These are phyloP conservation scores for Panagrolaimus sp. DNA, from an alignment of 1,140 invertebrate genomes.

Conservation along the genomic window DNA sequence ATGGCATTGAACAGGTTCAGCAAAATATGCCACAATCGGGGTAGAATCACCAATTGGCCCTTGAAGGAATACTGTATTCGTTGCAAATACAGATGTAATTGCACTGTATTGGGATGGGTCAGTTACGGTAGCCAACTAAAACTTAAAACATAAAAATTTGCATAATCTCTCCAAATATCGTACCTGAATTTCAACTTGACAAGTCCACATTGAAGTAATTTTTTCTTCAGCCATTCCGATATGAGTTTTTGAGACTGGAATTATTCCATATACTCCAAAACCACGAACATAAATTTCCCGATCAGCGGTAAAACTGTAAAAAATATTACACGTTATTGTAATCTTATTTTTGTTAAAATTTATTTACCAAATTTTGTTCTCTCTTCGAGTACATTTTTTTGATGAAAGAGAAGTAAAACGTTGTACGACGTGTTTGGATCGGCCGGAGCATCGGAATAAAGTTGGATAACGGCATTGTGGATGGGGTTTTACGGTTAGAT, in stretches of 20 bases:
- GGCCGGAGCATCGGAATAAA: constrained; percentile 39
- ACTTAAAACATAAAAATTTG: background rate
- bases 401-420: constrained; percentile 34
- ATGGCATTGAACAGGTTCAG: constrained; percentile 32
- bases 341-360: background rate
- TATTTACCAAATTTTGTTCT: constrained; percentile 33
- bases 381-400: constrained; percentile 38
- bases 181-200: constrained; percentile 34
- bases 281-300: constrained; percentile 33
- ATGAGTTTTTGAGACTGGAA: constrained; percentile 30
- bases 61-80: constrained; percentile 36
- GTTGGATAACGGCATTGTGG: constrained; percentile 33
- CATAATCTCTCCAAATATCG: too few relatives aligned
- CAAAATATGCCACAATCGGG: constrained; percentile 35
- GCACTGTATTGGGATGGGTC: constrained; percentile 18
- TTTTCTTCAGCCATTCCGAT: constrained; percentile 32
- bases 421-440: constrained; percentile 37
- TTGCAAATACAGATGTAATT: constrained; percentile 21
- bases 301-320: constrained; percentile 37
- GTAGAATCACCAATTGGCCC: constrained; percentile 38
- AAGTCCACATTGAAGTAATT: constrained; percentile 27
- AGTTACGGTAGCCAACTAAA: constrained; percentile 24
- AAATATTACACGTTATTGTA: background rate
- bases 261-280: constrained; percentile 36
- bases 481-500: constrained; percentile 36